Base-by-base conservation (phyloP, 1,140 invertebrate species). In the Drosophila rufa region DNA sequence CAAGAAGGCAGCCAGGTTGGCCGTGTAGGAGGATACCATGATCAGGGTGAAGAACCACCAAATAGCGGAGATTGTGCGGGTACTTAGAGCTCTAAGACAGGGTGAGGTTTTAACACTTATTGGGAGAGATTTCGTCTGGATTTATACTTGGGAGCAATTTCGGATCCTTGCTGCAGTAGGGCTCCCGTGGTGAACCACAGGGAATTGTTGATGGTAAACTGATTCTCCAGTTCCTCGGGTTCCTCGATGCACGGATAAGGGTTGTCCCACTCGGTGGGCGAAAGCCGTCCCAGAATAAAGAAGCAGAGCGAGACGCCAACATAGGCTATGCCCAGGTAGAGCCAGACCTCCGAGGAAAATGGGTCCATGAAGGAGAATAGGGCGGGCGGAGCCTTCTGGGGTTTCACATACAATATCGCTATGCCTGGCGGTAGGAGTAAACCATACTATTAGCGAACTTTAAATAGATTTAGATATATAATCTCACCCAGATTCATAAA, bases 11-110 rank as follows among this genome's bases (percentile, higher is more conserved):
- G 99, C 98, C 67, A 99, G 95, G 94, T 99, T 99, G 15, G 98
- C 98, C 0, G 98, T 99, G 92, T 99, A 99, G 2, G 97, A 98
- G 17, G 97, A 98, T 8, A 98, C 98, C 93, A 99, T 98, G 62
- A 99, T 99, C 12, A 99, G 94, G 2, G 97, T 98, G 91, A 99
- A 99, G 87, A 99, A 97, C 97, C 97, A 99, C 98, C 98, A 99
- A 51, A 96, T 96, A 14, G 95, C 95, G 0, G 96, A 96, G 59
- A 97, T 94, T 64, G 97, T 95, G 27, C 97, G 94, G 0, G 96
- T 97, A 3, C 96, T 96, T 75, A 96, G 95, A 17, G 96, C 96
- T 78, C 96, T 97, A 76, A 46, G 92, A 55, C 38, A 17, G 30
- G 1, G 8, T 25, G 12, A 43, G 7, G 22, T 15, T 11, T 2